Base-by-base conservation (phyloP, 1,140 invertebrate species). In the Cyphomyrmex costatus region DNA sequence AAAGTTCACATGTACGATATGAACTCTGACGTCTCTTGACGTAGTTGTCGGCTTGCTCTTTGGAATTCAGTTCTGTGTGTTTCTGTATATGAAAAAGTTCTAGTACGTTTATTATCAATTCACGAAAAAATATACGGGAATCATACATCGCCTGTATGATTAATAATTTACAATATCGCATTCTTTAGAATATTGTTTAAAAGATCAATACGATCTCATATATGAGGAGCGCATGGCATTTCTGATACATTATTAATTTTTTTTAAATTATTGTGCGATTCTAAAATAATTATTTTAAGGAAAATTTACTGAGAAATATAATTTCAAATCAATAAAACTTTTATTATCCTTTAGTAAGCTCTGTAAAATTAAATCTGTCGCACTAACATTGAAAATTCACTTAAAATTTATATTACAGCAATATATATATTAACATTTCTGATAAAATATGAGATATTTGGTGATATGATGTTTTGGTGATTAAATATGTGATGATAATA, bases 1-100 rank as follows among this genome's bases (percentile, higher is more conserved):
- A 74, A 74, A 61, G 36, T 74, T 73, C 53, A 74, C 5, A 63
- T 14, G 46, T 74, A 49, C 5, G 68, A 73, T 49, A 46, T 60
- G 79, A 73, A 60, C 68, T 83, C 53, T 83, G 68, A 60, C 53
- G 79, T 82, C n/a, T 82, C 33, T 66, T 70, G 63, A 80, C 77
- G 46, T 70, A 80, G n/a, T 21, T 24, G 42, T 51, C 16, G 2
- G 14, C 42, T 79, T 66, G 61, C 14, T 79, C 77, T 51, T 78
- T 65, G 24, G 42, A 78, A 14, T 36, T 78, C 42, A 16, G 7
- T n/a, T 56, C 5, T 19, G 60, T 19, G 3, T 36, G 58, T 19
- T 14, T 12, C 33, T 65, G 4, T 8, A 24, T 0, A 14, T 2
- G 14, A 33, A 80, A 42, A 68, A n/a, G 6, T 27, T 42, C 10